A percentile compares a stretch with the other conserved stretches of the same genome.
phyloP scores from a whole-genome alignment of 2,113 vertebrate species.

The Datnioides undecimradiatus region DNA sequence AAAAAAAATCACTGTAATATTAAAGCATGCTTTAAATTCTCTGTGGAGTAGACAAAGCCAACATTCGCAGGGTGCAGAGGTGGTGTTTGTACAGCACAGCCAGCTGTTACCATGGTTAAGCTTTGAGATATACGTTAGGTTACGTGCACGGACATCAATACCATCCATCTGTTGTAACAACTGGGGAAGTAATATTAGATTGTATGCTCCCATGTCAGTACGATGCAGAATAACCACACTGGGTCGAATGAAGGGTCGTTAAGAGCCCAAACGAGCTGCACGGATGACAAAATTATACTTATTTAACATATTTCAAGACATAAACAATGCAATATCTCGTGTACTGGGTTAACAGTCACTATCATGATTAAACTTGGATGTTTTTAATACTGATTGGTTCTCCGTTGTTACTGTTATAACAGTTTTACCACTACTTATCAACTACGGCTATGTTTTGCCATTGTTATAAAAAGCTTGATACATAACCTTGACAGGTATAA shows the following conservation, averaged over 20 bases:
- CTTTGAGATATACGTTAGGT: neutral
- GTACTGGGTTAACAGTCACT: neutral
- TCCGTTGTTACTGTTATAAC: neutral
- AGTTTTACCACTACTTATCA: neutral
- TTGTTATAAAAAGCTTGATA: neutral
- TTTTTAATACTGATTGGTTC: constrained; percentile 5
- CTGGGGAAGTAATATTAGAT: neutral
- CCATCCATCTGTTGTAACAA: neutral
- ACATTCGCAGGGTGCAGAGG: constrained; percentile 14
- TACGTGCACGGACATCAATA: constrained; percentile 1
- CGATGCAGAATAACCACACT: too few relatives aligned
- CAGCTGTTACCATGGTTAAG: neutral
- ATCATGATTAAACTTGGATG: neutral
- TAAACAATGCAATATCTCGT: neutral
- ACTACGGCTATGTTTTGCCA: neutral
- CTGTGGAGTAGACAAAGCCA: neutral
- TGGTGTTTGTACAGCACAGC: neutral
- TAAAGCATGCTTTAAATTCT: constrained; percentile 1
- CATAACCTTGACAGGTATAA: neutral
- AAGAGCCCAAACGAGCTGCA: neutral
- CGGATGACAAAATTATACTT: neutral
- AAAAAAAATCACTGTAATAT: neutral
- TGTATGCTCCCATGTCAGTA: neutral
- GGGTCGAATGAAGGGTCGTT: neutral
- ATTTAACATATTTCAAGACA: neutral